These are phyloP conservation scores for Apus apus DNA, from an alignment of 2,113 vertebrate species.

Conservation along the genomic window DNA sequence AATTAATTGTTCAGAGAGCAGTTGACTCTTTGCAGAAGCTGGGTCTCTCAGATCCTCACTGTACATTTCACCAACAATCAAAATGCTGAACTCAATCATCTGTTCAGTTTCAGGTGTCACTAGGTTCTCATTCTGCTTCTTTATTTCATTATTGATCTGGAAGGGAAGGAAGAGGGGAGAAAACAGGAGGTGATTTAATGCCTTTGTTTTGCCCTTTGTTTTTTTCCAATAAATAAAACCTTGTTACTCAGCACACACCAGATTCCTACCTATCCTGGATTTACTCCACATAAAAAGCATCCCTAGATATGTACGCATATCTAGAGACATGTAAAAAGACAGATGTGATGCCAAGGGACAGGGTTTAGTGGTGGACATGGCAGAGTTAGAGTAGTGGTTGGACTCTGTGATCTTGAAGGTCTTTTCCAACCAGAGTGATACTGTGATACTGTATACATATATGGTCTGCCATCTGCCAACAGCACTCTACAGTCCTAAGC, in stretches of 20 bases:
- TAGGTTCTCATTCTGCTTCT: constrained; percentile 68
- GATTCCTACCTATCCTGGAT: not conserved
- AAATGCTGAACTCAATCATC: constrained; percentile 86
- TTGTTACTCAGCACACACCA: not conserved
- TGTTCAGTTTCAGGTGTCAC: constrained; percentile 74
- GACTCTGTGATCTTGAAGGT: too few relatives aligned
- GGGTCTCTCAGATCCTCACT: constrained; percentile 81
- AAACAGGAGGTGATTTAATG: not conserved
- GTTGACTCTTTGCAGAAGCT: constrained; percentile 64
- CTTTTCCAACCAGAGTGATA: too few relatives aligned
- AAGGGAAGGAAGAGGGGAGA: not conserved
- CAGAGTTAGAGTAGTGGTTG: too few relatives aligned
- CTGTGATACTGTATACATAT: not conserved
- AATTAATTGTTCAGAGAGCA: constrained; percentile 80
- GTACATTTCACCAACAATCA: constrained; percentile 81
- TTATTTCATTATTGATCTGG: constrained; percentile 89
- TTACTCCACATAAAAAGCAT: not conserved
- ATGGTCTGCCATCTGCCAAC: not conserved
- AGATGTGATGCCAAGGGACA: too few relatives aligned
- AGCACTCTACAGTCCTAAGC: not conserved
- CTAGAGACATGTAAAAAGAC: too few relatives aligned
- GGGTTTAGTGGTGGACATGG: too few relatives aligned
- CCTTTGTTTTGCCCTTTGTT: not conserved
- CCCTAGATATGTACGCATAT: not conserved
- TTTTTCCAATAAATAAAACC: not conserved